Evolutionary conservation across 2,797 vertebrate genomes (phyloP).

Genomic region (Loriculus beryllinus): DNA sequence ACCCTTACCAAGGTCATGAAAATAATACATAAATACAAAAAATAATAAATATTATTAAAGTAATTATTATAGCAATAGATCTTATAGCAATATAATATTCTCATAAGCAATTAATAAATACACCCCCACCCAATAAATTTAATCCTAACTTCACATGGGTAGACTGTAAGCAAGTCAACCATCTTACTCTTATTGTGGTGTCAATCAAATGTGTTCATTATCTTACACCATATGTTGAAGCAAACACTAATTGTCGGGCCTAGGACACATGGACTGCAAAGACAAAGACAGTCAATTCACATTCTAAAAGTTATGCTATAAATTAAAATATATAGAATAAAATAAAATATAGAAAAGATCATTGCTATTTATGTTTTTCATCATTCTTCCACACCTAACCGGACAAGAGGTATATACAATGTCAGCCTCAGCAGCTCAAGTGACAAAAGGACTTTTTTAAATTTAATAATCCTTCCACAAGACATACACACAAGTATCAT

Average conservation of each 20-base stretch:
- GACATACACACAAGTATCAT: not conserved
- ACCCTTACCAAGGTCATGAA: not conserved
- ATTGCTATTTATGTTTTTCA: not conserved
- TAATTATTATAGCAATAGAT: not conserved
- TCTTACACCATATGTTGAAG: not conserved
- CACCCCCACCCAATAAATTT: not conserved
- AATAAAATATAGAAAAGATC: not conserved
- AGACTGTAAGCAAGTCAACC: not conserved
- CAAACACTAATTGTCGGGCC: not conserved
- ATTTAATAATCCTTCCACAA: not conserved
- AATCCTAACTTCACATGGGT: not conserved
- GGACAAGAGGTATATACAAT: not conserved
- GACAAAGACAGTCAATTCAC: not conserved
- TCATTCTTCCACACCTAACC: not conserved
- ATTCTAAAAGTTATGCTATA: not conserved
- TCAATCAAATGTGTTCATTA: not conserved
- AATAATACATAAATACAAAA: not conserved
- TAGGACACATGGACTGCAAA: not conserved
- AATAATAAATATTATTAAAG: not conserved
- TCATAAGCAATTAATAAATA: not conserved
- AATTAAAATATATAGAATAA: not conserved
- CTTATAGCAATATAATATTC: not conserved
- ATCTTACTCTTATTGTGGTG: not conserved
- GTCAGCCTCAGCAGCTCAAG: not conserved
- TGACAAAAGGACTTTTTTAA: not conserved